Percentiles rank a stretch among this genome's conserved stretches.
phyloP scores from a whole-genome alignment of 2,797 vertebrate species.

The Oryzias dopingdopingensis region DNA sequence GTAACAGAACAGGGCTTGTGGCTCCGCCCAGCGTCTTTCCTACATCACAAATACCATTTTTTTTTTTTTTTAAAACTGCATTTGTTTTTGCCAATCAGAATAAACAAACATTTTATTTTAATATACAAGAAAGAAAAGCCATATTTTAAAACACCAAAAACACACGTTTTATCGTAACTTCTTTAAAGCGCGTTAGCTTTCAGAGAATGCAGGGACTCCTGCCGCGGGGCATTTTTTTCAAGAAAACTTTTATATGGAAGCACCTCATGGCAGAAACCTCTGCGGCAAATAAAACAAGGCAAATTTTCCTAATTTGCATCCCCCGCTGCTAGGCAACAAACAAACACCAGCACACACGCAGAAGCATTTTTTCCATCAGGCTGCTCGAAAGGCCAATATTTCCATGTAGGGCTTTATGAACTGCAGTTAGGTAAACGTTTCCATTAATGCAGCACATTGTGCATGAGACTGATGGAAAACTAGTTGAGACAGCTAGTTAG shows the following conservation, averaged over 20 bases:
- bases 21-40: no score
- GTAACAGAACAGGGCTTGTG: no score
- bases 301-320: slow-evolving; percentile 62
- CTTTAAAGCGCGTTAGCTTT: slow-evolving; percentile 12
- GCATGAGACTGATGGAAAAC: slow-evolving; percentile 20
- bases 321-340: slow-evolving; percentile 66
- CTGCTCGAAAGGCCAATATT: slow-evolving; percentile 54
- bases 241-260: slow-evolving; percentile 33
- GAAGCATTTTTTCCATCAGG: slow-evolving; percentile 60
- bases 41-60: no score
- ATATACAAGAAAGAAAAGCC: no score
- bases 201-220: background rate
- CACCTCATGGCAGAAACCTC: slow-evolving; percentile 38
- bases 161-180: background rate
- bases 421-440: slow-evolving; percentile 73
- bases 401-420: slow-evolving; percentile 69
- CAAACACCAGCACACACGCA: slow-evolving; percentile 49
- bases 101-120: no score
- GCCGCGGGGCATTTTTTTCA: slow-evolving; percentile 16
- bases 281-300: slow-evolving; percentile 55
- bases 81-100: no score
- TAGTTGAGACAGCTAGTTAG: slow-evolving; percentile 18
- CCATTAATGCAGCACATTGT: slow-evolving; percentile 57
- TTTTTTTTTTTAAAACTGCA: no score
- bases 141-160: no score